These are phyloP conservation scores for Lucilia sericata DNA, from an alignment of 1,140 invertebrate genomes.

Conservation along the genomic window DNA sequence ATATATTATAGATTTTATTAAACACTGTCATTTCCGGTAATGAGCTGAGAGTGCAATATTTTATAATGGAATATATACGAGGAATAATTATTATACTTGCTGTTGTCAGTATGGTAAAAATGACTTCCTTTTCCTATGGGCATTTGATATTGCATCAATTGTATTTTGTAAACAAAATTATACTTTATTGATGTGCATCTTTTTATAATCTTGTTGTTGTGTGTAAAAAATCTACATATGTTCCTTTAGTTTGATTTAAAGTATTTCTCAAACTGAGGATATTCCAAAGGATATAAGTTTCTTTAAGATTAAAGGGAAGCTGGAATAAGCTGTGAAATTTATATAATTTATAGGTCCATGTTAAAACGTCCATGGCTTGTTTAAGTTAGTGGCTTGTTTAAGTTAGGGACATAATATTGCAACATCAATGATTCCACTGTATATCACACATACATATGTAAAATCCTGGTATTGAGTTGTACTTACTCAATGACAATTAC, in stretches of 20 bases:
- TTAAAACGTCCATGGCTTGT: no score
- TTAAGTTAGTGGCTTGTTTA: no score
- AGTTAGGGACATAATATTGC: no score
- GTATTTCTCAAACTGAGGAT: neutral
- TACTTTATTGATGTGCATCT: neutral
- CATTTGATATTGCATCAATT: constrained; percentile 19
- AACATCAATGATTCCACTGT: no score
- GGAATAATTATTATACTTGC: neutral
- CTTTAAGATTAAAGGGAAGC: no score
- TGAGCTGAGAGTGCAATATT: neutral
- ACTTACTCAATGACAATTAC: no score
- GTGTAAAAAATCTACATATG: neutral
- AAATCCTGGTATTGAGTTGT: no score
- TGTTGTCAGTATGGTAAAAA: constrained; percentile 13
- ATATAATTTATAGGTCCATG: no score
- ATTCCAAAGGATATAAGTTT: neutral
- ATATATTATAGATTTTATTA: neutral
- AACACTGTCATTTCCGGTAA: constrained; percentile 41
- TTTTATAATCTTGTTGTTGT: neutral
- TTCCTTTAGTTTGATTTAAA: neutral
- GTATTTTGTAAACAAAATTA: constrained; percentile 6
- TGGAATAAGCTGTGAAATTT: no score
- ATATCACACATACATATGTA: no score
- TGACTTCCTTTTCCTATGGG: constrained; percentile 30
- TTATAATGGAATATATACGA: neutral